Evolutionary conservation across 2,888 invertebrate species (phyloP).

Genomic region (Sinohyriopsis cumingii): DNA sequence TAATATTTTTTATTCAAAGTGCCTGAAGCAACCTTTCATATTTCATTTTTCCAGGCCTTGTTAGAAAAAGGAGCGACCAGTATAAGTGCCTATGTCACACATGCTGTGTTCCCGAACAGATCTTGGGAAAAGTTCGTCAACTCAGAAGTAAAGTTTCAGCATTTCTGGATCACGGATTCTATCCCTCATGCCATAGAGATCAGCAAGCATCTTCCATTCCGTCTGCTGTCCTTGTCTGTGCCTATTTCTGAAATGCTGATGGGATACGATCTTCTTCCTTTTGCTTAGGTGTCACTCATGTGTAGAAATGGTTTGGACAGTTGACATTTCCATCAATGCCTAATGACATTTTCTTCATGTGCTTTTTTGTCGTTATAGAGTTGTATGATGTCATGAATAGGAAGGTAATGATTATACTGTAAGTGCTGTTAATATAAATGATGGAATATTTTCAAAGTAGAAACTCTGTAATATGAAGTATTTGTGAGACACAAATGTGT

Average conservation of each 20-base stretch:
- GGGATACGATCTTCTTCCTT: slow-evolving; percentile 62
- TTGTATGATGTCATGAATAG: no score
- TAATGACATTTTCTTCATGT: no score
- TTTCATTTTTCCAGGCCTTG: slow-evolving; percentile 54
- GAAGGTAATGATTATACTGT: no score
- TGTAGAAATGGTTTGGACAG: no score
- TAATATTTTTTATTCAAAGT: no score
- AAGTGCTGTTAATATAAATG: no score
- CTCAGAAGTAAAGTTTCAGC: slow-evolving; percentile 58
- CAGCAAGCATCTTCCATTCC: slow-evolving; percentile 66
- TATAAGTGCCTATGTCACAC: slow-evolving; percentile 71
- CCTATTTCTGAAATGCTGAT: slow-evolving; percentile 67
- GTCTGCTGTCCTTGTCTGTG: slow-evolving; percentile 65
- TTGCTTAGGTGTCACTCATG: no score
- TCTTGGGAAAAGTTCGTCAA: slow-evolving; percentile 68
- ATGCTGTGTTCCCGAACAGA: slow-evolving; percentile 71
- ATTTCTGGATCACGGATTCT: slow-evolving; percentile 72
- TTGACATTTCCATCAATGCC: no score
- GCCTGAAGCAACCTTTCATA: background rate
- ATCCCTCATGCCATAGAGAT: slow-evolving; percentile 69
- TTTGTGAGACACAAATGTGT: no score
- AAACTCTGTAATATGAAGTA: no score
- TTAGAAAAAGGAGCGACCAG: slow-evolving; percentile 60
- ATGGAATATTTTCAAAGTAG: no score
- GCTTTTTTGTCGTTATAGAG: no score